phyloP scores from a whole-genome alignment of 2,797 vertebrate species.

The Chromobotia macracanthus region DNA sequence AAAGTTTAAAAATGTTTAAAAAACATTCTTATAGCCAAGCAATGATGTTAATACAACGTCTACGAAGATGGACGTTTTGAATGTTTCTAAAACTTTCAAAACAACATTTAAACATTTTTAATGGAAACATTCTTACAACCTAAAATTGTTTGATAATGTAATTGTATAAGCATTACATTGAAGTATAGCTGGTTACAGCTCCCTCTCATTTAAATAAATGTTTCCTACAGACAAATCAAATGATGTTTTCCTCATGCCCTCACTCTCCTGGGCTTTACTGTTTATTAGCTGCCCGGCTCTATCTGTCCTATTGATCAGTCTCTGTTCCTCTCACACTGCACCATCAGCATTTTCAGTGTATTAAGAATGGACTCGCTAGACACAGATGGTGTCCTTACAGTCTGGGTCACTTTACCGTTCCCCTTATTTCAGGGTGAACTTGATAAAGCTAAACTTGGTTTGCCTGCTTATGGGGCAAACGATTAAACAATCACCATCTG shows the following conservation, averaged over 20 bases:
- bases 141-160: no score
- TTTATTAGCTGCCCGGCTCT: constrained; percentile 42
- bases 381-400: constrained; percentile 39
- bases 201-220: constrained; percentile 30
- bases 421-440: constrained; percentile 37
- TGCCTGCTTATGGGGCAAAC: neutral
- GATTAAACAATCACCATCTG: neutral
- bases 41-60: no score
- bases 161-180: no score
- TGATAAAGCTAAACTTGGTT: constrained; percentile 29
- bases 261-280: constrained; percentile 36
- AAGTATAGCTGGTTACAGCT: neutral
- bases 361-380: constrained; percentile 36
- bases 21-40: no score
- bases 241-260: constrained; percentile 33
- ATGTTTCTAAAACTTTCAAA: no score
- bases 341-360: constrained; percentile 51
- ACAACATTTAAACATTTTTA: neutral
- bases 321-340: constrained; percentile 20
- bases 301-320: constrained; percentile 54
- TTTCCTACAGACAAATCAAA: constrained; percentile 39
- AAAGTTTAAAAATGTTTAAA: no score
- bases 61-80: no score
- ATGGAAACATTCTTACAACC: no score
- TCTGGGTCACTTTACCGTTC: constrained; percentile 31